phyloP scores from a whole-genome alignment of 1,140 invertebrate species.

The Apocrypta bakeri region DNA sequence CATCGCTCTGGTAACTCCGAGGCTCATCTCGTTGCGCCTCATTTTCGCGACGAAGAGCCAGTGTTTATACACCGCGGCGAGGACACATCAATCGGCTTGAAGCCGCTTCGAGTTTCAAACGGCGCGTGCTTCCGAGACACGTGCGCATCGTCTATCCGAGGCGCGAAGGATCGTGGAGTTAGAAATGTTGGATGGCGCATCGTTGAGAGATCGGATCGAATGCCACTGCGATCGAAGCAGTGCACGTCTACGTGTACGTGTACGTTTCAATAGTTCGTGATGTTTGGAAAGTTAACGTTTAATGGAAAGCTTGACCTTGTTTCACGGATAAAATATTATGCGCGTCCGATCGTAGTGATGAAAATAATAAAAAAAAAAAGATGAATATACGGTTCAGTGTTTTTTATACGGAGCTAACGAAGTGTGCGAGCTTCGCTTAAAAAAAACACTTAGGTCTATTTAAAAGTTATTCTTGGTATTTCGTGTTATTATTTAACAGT shows the following conservation, averaged over 20 bases:
- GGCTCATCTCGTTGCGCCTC: neutral
- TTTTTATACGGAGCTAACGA: no score
- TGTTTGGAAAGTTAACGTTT: neutral
- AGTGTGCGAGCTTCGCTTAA: no score
- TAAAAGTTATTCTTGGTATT: no score
- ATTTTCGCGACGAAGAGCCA: constrained; percentile 1
- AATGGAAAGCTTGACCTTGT: constrained; percentile 15
- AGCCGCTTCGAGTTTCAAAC: constrained; percentile 55
- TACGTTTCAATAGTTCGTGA: neutral
- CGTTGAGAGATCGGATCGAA: constrained; percentile 54
- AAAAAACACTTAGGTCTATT: no score
- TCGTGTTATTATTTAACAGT: no score
- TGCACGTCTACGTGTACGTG: neutral
- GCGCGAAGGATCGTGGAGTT: constrained; percentile 42
- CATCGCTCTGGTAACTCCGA: constrained; percentile 45
- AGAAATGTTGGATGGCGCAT: constrained; percentile 45
- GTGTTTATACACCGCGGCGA: constrained; percentile 44
- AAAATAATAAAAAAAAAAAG: no score
- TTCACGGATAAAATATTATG: neutral
- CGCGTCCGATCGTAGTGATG: no score
- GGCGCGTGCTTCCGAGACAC: constrained; percentile 60
- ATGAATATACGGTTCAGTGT: no score
- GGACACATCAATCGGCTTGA: constrained; percentile 42
- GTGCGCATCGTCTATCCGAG: constrained; percentile 51
- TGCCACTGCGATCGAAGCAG: constrained; percentile 44